phyloP scores from a whole-genome alignment of 2,113 vertebrate species.

The Sinosuthora webbiana region DNA sequence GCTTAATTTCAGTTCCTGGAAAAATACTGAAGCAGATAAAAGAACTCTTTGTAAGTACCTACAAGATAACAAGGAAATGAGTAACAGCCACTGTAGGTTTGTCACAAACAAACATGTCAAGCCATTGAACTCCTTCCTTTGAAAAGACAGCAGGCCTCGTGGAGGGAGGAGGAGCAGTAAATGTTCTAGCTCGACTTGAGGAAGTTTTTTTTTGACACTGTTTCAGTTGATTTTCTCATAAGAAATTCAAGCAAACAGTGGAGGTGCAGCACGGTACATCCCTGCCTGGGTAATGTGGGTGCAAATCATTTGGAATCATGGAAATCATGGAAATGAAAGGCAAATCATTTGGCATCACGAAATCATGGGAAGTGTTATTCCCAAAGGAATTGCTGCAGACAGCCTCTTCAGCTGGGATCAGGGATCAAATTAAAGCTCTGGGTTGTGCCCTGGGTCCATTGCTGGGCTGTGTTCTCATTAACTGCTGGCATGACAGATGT shows the following conservation, averaged over 20 bases:
- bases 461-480: not conserved
- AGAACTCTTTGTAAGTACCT: constrained; percentile 71
- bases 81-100: constrained; percentile 66
- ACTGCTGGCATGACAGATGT: not conserved
- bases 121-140: constrained; percentile 56
- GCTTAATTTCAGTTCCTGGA: constrained; percentile 70
- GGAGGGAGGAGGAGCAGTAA: constrained; percentile 47
- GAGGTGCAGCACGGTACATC: not conserved
- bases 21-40: constrained; percentile 66
- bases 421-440: not conserved
- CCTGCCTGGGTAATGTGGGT: not conserved
- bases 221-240: not conserved
- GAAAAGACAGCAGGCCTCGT: constrained; percentile 48
- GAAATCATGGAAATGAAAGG: not conserved
- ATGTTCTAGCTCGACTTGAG: not conserved
- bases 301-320: not conserved
- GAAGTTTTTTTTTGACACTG: constrained; percentile 19
- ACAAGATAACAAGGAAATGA: constrained; percentile 66
- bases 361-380: not conserved
- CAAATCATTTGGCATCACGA: not conserved
- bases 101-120: constrained; percentile 70
- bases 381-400: not conserved
- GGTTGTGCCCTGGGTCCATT: not conserved
- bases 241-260: not conserved
- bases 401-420: not conserved